Evolutionary conservation across 1,140 invertebrate genomes (phyloP), one percentile per base, ranked within the genome.

Genomic region (Ericerus pela): DNA sequence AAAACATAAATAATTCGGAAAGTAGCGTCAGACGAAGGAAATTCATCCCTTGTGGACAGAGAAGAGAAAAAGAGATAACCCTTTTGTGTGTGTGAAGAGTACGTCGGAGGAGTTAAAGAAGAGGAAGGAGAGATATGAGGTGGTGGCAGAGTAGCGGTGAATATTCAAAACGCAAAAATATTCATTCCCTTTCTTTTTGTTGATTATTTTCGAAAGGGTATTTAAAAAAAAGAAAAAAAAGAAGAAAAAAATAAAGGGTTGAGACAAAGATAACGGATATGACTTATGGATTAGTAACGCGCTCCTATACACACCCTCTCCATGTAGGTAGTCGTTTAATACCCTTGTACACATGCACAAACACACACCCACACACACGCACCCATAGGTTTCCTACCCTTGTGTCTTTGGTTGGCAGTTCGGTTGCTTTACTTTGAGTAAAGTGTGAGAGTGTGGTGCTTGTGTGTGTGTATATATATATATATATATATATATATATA

Each of bases 251-350:
- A n/a, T n/a, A n/a, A 63, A 63, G 62, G 62, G 62, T 63, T 61
- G 62, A 63, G 61, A 63, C 62, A 63, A 63, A 63, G 62, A 63
- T 63, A 63, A 61, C 62, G 62, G 60, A 63, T 63, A 60, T 61
- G 60, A 63, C 60, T 59, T 63, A 63, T 58, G 58, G 60, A 59
- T 60, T 61, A 61, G 59, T 47, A n/a, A n/a, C n/a, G n/a, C n/a
- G n/a, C n/a, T n/a, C n/a, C n/a, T n/a, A n/a, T n/a, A 47, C 26
- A 47, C 41, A 47, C 41, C 41, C 41, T 47, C 41, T 47, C 41
- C 16, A 24, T 47, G 41, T 47, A 24, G n/a, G n/a, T n/a, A n/a
- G n/a, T 24, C 41, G 11, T 47, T 47, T 47, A 47, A 47, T 47
- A 47, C 41, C 41, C 26, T 24, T 24, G 20, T 24, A 12, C 30